A percentile compares a stretch with the other conserved stretches of the same genome.
phyloP scores from a whole-genome alignment of 2,888 invertebrate species.

The Mayetiola destructor region DNA sequence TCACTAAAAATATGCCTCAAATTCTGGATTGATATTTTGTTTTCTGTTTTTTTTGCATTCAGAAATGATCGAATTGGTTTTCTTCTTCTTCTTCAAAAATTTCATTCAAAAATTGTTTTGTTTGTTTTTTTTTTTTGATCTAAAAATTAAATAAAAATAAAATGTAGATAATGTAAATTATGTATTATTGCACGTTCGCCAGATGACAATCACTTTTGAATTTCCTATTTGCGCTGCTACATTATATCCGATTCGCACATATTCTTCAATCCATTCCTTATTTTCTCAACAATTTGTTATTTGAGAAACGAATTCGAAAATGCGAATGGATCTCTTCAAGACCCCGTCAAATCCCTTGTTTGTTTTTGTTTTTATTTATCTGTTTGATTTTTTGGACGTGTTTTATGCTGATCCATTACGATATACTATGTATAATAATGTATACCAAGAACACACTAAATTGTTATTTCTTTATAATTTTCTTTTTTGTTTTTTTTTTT shows the following conservation, averaged over 20 bases:
- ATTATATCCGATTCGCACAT: too few species aligned
- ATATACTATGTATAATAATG: too few species aligned
- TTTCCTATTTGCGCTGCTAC: not conserved
- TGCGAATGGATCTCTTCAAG: too few species aligned
- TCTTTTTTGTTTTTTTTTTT: slow-evolving; percentile 1
- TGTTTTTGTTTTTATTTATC: too few species aligned
- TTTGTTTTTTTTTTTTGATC: not conserved
- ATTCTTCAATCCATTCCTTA: too few species aligned
- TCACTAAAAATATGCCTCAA: slow-evolving; percentile 4
- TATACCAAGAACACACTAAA: too few species aligned
- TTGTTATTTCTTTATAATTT: too few species aligned
- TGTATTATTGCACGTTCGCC: slow-evolving; percentile 27
- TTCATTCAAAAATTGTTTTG: not conserved
- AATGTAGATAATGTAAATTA: slow-evolving; percentile 2
- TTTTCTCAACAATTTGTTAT: too few species aligned
- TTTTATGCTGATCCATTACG: too few species aligned
- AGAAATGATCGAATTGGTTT: not conserved
- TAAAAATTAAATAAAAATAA: slow-evolving; percentile 2
- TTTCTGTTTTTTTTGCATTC: not conserved
- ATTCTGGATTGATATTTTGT: not conserved
- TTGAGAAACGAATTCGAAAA: too few species aligned
- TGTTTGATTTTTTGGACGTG: too few species aligned
- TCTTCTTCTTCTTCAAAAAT: not conserved
- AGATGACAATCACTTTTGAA: slow-evolving; percentile 15
- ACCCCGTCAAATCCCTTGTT: too few species aligned